Evolutionary conservation across 1,140 invertebrate genomes (phyloP), one percentile per base, ranked within the genome.

Genomic region (Pseudomyrmex gracilis): DNA sequence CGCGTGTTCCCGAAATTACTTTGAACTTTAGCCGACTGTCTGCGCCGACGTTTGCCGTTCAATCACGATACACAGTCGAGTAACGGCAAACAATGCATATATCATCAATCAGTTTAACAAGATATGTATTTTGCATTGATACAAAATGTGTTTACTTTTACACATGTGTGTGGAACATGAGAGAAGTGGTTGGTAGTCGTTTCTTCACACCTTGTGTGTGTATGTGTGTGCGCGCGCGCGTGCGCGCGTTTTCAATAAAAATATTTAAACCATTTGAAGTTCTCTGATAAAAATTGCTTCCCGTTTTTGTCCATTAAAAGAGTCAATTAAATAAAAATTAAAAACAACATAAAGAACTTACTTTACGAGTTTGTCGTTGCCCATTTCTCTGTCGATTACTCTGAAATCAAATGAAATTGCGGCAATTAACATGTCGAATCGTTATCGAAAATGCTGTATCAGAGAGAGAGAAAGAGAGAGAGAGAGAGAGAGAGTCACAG

Each of bases 21-120:
- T 80, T 80, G 76, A 71, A 80, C 76, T 80, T 80, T 80, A 58
- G 66, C 34, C 55, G 76, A 80, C 76, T 34, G 51, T 80, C 76
- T 80, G 22, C 53, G 43, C 15, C 66, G 53, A 80, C 66, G 76
- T 80, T 80, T 80, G 43, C 76, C 43, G 12, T 71, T 58, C 74
- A 80, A 58, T 53, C 53, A 22, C 20, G 43, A 49, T 71, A 80
- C 66, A 60, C 66, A 60, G 45, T n/a, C 7, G 55, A 80, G 66
- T 45, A 78, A 78, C 64, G 51, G 34, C 76, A 80, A 80, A 80
- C 76, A 80, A 71, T 80, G 76, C 71, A 34, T 80, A 80, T 55
- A 24, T 71, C 34, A 34, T 34, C 34, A 34, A 34, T 34, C 76
- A 71, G 71, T 80, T 80, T 80, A 80, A 43, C 17, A 53, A 70